Evolutionary conservation across 2,113 vertebrate species (phyloP).

Genomic region (Myanophis thanlyinensis): DNA sequence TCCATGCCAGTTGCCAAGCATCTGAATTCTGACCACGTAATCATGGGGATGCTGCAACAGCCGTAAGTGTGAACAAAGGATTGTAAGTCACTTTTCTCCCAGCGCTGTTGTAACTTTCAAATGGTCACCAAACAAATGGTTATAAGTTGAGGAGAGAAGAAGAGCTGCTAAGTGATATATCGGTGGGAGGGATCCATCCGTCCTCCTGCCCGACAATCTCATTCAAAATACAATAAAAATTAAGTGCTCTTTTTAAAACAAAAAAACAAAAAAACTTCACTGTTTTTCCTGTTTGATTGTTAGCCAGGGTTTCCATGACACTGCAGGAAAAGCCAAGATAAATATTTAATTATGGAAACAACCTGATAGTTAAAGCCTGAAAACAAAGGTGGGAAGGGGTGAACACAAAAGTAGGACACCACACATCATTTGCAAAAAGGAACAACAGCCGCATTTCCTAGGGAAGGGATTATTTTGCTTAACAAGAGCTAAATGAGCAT

Average conservation of each 20-base stretch:
- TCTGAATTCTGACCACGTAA: too few relatives aligned
- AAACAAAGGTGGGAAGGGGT: background rate
- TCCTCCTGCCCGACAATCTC: background rate
- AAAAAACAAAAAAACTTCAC: background rate
- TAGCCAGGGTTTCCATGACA: constrained; percentile 25
- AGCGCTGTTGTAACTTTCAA: background rate
- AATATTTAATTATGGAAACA: constrained; percentile 54
- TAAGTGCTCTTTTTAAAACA: too few relatives aligned
- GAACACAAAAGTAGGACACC: background rate
- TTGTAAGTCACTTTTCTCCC: background rate
- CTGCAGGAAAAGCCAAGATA: constrained; percentile 46
- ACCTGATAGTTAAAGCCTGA: background rate
- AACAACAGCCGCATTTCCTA: background rate
- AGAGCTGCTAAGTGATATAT: constrained; percentile 29
- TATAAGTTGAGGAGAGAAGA: background rate
- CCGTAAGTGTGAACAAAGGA: background rate
- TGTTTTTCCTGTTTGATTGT: constrained; percentile 44
- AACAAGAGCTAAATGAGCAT: background rate
- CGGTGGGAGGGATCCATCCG: constrained; percentile 50
- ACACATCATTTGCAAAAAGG: too few relatives aligned
- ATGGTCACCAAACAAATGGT: background rate
- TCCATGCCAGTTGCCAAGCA: too few relatives aligned
- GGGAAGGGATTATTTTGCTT: background rate
- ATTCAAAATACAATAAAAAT: background rate
- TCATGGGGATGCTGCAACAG: background rate